phyloP scores from a whole-genome alignment of 2,797 vertebrate species.

The Chelon auratus region DNA sequence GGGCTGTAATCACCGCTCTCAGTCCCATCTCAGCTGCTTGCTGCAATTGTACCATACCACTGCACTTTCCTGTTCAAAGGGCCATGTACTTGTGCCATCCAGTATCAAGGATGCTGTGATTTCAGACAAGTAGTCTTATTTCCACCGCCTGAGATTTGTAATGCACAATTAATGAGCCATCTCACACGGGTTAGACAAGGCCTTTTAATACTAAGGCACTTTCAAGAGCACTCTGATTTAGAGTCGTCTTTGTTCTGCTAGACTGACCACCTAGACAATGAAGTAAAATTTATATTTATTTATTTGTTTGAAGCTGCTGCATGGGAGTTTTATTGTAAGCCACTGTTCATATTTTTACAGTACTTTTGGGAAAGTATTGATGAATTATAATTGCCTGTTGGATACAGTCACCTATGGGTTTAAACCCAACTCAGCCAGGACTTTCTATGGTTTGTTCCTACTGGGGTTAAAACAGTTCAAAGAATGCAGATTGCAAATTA shows the following conservation, averaged over 20 bases:
- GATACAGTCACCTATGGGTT: slow-evolving; percentile 27
- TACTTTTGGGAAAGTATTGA: slow-evolving; percentile 54
- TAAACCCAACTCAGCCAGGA: not conserved
- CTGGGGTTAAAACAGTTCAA: slow-evolving; percentile 5
- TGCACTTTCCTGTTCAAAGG: slow-evolving; percentile 57
- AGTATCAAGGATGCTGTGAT: slow-evolving; percentile 68
- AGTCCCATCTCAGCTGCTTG: slow-evolving; percentile 59
- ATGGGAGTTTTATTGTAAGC: slow-evolving; percentile 50
- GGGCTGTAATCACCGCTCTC: slow-evolving; percentile 43
- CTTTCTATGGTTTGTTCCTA: slow-evolving; percentile 18
- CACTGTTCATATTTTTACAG: slow-evolving; percentile 42
- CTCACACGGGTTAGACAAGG: slow-evolving; percentile 48
- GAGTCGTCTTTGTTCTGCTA: slow-evolving; percentile 55
- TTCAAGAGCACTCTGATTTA: slow-evolving; percentile 48
- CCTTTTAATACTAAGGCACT: slow-evolving; percentile 50
- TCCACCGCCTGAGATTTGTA: slow-evolving; percentile 56
- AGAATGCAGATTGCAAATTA: slow-evolving; percentile 6
- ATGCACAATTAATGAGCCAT: slow-evolving; percentile 77
- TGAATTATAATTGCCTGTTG: slow-evolving; percentile 53
- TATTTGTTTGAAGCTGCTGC: slow-evolving; percentile 45
- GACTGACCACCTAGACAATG: slow-evolving; percentile 51
- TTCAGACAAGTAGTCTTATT: slow-evolving; percentile 68
- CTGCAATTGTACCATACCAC: slow-evolving; percentile 59
- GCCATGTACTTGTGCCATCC: slow-evolving; percentile 51
- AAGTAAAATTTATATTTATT: slow-evolving; percentile 43